Conservation (phyloP, 2,113 vertebrate species). For the Corapipo altera region DNA sequence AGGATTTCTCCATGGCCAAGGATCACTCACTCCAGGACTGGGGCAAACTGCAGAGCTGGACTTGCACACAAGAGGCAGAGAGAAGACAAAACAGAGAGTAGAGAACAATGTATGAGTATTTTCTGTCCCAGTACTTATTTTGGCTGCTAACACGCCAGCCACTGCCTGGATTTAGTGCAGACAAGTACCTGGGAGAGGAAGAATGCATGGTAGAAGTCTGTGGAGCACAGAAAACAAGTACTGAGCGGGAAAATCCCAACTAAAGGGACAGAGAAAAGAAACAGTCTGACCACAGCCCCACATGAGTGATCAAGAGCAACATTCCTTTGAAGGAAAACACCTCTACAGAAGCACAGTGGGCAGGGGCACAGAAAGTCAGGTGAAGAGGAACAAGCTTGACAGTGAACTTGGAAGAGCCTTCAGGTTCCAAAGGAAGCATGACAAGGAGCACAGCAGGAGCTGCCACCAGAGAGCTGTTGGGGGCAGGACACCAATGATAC, state of each 20-base stretch:
- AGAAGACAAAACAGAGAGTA: background rate
- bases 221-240: background rate
- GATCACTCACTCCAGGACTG: background rate
- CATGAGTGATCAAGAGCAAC: background rate
- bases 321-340: background rate
- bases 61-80: accelerated
- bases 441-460: background rate
- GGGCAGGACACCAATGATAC: background rate
- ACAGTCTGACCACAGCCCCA: background rate
- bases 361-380: background rate
- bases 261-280: background rate
- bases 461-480: background rate
- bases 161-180: background rate
- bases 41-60: background rate
- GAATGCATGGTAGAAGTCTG: accelerated
- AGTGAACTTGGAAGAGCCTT: background rate
- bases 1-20: background rate
- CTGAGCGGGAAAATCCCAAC: background rate
- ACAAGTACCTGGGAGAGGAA: background rate
- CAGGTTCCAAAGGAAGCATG: background rate
- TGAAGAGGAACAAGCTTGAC: background rate
- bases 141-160: background rate
- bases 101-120: background rate
- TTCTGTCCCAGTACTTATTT: background rate
- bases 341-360: background rate